phyloP scores from a whole-genome alignment of 2,113 vertebrate genomes.

The Chaetops frenatus region DNA sequence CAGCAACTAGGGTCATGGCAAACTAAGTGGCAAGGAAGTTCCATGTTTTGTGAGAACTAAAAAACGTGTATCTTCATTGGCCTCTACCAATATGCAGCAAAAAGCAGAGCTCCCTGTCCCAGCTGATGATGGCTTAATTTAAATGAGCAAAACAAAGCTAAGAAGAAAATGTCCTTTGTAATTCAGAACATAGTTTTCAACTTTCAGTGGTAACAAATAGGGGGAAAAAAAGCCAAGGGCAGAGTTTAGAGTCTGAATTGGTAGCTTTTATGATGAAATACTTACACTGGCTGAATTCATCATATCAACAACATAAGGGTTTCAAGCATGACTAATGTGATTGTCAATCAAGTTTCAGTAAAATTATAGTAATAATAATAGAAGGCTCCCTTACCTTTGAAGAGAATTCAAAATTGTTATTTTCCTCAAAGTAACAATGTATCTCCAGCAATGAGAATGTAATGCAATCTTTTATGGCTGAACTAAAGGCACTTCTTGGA shows the following conservation, averaged over 20 bases:
- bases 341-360: neutral
- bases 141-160: neutral
- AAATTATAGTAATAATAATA: neutral
- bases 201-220: neutral
- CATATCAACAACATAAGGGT: neutral
- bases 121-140: neutral
- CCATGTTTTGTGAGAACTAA: neutral
- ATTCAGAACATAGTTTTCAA: neutral
- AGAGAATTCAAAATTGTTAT: neutral
- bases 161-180: neutral
- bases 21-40: neutral
- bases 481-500: neutral
- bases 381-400: neutral
- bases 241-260: neutral
- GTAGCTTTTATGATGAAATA: neutral
- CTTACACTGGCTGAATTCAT: neutral
- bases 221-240: neutral
- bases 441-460: neutral
- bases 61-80: neutral
- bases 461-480: neutral
- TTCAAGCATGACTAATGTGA: neutral
- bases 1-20: neutral
- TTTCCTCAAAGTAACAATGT: neutral
- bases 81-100: neutral
- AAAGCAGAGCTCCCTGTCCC: neutral